These are phyloP conservation scores for Holothuria leucospilota DNA, from an alignment of 53 echinoderm and acorn worm species.

Conservation along the genomic window DNA sequence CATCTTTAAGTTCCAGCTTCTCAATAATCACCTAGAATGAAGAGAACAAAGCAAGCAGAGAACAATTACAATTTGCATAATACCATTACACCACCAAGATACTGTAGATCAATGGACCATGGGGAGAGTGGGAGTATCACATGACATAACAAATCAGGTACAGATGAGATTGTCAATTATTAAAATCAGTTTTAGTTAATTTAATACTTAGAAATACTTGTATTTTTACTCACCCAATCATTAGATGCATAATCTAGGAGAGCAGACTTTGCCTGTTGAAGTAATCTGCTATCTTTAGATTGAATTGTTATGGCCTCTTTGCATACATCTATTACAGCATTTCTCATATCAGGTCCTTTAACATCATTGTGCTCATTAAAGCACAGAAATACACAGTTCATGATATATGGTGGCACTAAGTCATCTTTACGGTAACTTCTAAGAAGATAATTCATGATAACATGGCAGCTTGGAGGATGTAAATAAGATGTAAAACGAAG, in stretches of 20 bases:
- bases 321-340: neutral
- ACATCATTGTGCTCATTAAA: neutral
- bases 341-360: neutral
- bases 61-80: neutral
- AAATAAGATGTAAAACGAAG: neutral
- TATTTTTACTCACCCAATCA: neutral
- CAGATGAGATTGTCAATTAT: neutral
- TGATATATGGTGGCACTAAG: neutral
- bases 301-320: neutral
- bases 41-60: neutral
- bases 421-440: neutral
- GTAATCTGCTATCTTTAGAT: neutral
- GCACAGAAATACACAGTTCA: slow-evolving; percentile 9
- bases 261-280: neutral
- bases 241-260: neutral
- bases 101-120: too few species aligned
- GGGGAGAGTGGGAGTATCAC: neutral
- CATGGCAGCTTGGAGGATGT: slow-evolving; percentile 5
- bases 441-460: neutral
- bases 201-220: too few species aligned
- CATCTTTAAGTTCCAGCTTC: neutral
- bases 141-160: neutral
- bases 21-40: neutral
- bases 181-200: neutral
- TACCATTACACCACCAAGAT: too few species aligned